Evolutionary conservation across 1,140 invertebrate species (phyloP).

Genomic region (Ceratoteleas bidentatus): DNA sequence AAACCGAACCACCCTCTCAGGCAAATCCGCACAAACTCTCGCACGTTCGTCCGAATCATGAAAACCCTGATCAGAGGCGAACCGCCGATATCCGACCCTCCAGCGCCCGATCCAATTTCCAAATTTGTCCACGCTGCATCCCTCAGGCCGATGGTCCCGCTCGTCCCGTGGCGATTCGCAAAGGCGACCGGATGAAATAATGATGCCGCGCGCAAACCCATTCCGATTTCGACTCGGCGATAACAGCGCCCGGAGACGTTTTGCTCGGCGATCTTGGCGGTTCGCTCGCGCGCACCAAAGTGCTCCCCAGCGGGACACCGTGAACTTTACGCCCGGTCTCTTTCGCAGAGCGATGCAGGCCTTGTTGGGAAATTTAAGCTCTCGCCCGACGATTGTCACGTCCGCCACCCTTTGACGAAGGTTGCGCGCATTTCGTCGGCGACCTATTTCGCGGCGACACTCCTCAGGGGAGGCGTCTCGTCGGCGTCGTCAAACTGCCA

Average conservation of each 20-base stretch:
- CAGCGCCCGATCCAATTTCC: slow-evolving; percentile 1
- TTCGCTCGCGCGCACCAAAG: slow-evolving; percentile 65
- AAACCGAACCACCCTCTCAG: no score
- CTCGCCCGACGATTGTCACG: slow-evolving; percentile 63
- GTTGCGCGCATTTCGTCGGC: slow-evolving; percentile 50
- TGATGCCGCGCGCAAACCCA: slow-evolving; percentile 24
- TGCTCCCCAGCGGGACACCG: slow-evolving; percentile 58
- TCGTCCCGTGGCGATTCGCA: slow-evolving; percentile 10
- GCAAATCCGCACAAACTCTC: no score
- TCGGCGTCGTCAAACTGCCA: slow-evolving; percentile 41
- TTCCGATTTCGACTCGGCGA: slow-evolving; percentile 46
- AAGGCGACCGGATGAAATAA: slow-evolving; percentile 44
- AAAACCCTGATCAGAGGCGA: background rate
- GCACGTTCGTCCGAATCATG: background rate
- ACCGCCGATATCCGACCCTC: no score
- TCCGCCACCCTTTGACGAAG: slow-evolving; percentile 60
- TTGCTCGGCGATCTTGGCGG: slow-evolving; percentile 59
- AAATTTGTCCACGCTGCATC: slow-evolving; percentile 22
- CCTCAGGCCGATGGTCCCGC: no score
- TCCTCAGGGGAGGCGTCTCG: slow-evolving; percentile 52
- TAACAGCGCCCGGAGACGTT: slow-evolving; percentile 47
- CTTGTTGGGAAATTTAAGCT: slow-evolving; percentile 67
- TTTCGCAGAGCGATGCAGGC: slow-evolving; percentile 52
- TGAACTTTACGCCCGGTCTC: slow-evolving; percentile 65
- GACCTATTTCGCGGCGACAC: slow-evolving; percentile 59